These are phyloP conservation scores for Pteropus rufus DNA, from an alignment of 2,797 vertebrate species.

Conservation along the genomic window DNA sequence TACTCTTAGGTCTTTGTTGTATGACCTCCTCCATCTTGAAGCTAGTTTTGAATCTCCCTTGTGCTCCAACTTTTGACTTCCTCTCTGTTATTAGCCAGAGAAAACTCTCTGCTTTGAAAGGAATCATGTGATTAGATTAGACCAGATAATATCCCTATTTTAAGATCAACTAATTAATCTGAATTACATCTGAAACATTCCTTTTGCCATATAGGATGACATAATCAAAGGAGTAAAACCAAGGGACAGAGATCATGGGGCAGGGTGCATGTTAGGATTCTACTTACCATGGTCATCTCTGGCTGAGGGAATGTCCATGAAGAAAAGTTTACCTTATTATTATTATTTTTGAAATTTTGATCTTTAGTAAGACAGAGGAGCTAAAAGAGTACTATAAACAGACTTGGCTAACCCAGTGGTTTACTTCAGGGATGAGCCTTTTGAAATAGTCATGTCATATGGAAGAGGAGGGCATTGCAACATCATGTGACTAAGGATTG, in stretches of 20 bases:
- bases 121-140: not conserved
- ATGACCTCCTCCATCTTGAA: not conserved
- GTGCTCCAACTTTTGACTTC: not conserved
- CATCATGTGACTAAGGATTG: not conserved
- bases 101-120: not conserved
- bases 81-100: not conserved
- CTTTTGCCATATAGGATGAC: not conserved
- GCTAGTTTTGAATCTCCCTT: not conserved
- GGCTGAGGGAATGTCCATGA: not conserved
- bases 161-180: not conserved
- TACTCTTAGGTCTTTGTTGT: not conserved
- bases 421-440: not conserved
- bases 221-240: not conserved
- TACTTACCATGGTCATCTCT: not conserved
- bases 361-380: not conserved
- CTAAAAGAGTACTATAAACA: not conserved
- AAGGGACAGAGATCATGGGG: not conserved
- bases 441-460: not conserved
- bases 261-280: not conserved
- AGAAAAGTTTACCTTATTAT: not conserved
- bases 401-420: not conserved
- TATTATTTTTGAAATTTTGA: not conserved
- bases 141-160: not conserved
- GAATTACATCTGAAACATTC: not conserved
- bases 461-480: not conserved